Percentiles rank a stretch among this genome's conserved stretches.
Evolutionary conservation across 2,888 invertebrate genomes (phyloP).

Genomic region (Athrips mouffetella): DNA sequence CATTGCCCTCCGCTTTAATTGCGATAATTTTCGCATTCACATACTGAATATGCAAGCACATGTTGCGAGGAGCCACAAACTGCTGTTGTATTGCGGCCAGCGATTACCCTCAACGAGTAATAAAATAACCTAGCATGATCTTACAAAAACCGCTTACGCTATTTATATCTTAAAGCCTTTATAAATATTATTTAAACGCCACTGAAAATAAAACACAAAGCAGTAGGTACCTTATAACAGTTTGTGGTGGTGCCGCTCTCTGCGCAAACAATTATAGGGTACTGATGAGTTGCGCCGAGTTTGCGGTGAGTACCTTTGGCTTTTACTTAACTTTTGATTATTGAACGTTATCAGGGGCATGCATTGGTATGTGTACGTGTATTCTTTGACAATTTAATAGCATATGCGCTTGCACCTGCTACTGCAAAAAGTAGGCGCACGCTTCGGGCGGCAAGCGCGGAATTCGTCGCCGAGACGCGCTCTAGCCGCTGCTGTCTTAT

Average conservation of each 20-base stretch:
- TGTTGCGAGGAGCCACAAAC: constrained; percentile 60
- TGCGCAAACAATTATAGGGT: constrained; percentile 11
- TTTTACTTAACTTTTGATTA: constrained; percentile 58
- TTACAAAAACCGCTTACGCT: constrained; percentile 40
- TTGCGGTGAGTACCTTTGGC: constrained; percentile 15
- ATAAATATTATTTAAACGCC: constrained; percentile 42
- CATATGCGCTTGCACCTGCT: constrained; percentile 74
- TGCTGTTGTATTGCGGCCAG: constrained; percentile 63
- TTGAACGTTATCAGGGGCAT: constrained; percentile 56
- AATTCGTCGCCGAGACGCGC: constrained; percentile 69
- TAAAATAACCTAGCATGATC: constrained; percentile 49
- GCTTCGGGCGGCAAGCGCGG: constrained; percentile 72
- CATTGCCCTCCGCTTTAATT: constrained; percentile 39
- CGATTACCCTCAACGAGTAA: constrained; percentile 42
- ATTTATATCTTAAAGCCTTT: constrained; percentile 42
- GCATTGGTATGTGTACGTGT: constrained; percentile 55
- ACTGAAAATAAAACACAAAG: constrained; percentile 32
- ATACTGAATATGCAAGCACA: constrained; percentile 65
- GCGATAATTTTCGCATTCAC: constrained; percentile 49
- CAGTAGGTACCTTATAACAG: no score
- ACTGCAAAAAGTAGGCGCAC: constrained; percentile 73
- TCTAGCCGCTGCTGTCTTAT: constrained; percentile 59
- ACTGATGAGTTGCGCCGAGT: constrained; percentile 19
- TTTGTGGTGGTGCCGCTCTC: constrained; percentile 43
- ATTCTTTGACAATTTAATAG: constrained; percentile 77